phyloP scores from a whole-genome alignment of 2,888 invertebrate genomes.

The Leucoma salicis region DNA sequence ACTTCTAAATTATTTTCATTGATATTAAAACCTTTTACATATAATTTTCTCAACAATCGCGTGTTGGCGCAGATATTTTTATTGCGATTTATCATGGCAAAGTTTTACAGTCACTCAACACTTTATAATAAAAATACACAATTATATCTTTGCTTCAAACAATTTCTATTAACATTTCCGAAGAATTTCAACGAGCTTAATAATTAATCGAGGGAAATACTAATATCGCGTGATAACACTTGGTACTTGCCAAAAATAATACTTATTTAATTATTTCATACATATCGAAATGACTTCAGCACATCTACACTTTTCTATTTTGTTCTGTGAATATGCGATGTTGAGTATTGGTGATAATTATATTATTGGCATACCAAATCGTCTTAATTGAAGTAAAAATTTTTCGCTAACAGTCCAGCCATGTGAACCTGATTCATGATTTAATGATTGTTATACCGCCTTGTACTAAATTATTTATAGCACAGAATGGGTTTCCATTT shows the following conservation, averaged over 20 bases:
- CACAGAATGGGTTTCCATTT: too few relatives aligned
- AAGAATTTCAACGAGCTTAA: too few relatives aligned
- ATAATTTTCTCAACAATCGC: conserved; percentile 60
- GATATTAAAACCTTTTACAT: conserved; percentile 68
- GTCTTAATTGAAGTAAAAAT: conserved; percentile 10
- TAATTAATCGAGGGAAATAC: too few relatives aligned
- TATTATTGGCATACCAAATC: conserved; percentile 11
- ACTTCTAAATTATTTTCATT: conserved; percentile 61
- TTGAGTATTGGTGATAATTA: conserved; percentile 3
- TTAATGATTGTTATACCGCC: not conserved
- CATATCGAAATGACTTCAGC: not conserved
- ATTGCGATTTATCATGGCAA: conserved; percentile 39
- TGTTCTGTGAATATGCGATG: conserved; percentile 1
- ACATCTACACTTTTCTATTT: not conserved
- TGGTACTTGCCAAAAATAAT: too few relatives aligned
- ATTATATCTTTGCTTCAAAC: conserved; percentile 13
- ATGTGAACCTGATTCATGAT: conserved; percentile 4
- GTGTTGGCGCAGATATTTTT: conserved; percentile 46
- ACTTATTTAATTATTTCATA: too few relatives aligned
- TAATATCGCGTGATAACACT: too few relatives aligned
- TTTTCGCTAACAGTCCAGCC: not conserved
- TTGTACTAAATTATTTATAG: not conserved
- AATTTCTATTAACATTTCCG: too few relatives aligned
- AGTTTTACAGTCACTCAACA: conserved; percentile 40
- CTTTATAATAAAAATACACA: conserved; percentile 29